These are phyloP conservation scores for Chrysolina haemoptera DNA, from an alignment of 2,888 invertebrate species.

Conservation along the genomic window DNA sequence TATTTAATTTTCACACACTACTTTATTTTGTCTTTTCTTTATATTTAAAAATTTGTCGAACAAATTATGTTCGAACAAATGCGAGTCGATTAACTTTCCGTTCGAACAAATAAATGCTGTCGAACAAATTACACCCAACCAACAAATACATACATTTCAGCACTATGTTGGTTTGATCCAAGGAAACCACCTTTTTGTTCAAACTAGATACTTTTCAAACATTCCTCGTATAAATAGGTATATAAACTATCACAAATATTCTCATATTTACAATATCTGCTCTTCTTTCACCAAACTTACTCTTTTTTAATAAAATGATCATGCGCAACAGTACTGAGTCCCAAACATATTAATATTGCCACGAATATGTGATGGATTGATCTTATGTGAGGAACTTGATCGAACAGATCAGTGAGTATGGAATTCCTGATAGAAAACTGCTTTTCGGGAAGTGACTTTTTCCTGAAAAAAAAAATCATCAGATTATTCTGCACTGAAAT, in stretches of 20 bases:
- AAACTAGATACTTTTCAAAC: not conserved
- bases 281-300: slow-evolving; percentile 72
- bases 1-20: too few species aligned
- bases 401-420: slow-evolving; percentile 84
- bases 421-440: slow-evolving; percentile 83
- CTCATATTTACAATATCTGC: too few species aligned
- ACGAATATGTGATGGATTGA: slow-evolving; percentile 90
- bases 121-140: too few species aligned
- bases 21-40: too few species aligned
- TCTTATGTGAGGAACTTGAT: slow-evolving; percentile 81
- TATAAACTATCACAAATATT: slow-evolving; percentile 1
- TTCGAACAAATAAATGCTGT: too few species aligned
- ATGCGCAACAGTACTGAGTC: slow-evolving; percentile 80
- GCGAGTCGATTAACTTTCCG: too few species aligned
- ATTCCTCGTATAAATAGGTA: too few species aligned
- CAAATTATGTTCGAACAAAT: too few species aligned
- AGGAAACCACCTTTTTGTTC: not conserved
- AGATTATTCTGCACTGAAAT: not conserved
- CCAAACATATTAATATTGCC: slow-evolving; percentile 81
- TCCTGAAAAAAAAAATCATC: slow-evolving; percentile 31
- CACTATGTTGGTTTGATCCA: too few species aligned
- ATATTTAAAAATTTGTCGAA: too few species aligned
- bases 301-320: slow-evolving; percentile 83
- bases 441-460: slow-evolving; percentile 72
- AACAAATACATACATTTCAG: too few species aligned